Conservation (phyloP, 2,888 invertebrate species). For the Agapetus fuscipes region DNA sequence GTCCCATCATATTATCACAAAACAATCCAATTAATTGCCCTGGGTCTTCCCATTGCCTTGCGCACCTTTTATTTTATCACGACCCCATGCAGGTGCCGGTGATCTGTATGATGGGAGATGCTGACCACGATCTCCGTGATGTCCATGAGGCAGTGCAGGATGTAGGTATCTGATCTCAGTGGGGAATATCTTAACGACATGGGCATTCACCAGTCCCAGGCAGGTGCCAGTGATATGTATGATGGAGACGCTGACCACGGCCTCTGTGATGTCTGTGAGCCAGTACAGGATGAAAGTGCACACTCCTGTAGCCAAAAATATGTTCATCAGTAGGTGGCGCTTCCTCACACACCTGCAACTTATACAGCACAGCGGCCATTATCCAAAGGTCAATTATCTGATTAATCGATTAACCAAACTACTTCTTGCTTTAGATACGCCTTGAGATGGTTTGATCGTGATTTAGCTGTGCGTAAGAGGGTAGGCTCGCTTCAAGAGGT, state of each 20-base stretch:
- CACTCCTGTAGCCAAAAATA: slow-evolving; percentile 30
- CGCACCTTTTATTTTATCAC: no score
- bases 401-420: no score
- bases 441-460: no score
- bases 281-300: slow-evolving; percentile 35
- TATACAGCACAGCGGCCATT: no score
- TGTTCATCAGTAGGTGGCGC: slow-evolving; percentile 30
- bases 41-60: no score
- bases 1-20: no score
- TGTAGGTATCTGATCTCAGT: slow-evolving; percentile 34
- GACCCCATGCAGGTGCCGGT: no score
- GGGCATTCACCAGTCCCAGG: slow-evolving; percentile 40
- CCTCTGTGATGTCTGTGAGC: slow-evolving; percentile 32
- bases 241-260: slow-evolving; percentile 34
- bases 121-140: slow-evolving; percentile 32
- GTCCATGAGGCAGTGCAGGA: slow-evolving; percentile 32
- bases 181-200: slow-evolving; percentile 38
- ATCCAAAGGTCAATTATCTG: no score
- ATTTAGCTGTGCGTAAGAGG: no score
- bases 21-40: neutral
- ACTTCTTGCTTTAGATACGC: no score
- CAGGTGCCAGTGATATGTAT: slow-evolving; percentile 32
- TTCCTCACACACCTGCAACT: no score
- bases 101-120: neutral
- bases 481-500: no score